phyloP scores from a whole-genome alignment of 2,113 vertebrate species.

The Phocoena sinus region DNA sequence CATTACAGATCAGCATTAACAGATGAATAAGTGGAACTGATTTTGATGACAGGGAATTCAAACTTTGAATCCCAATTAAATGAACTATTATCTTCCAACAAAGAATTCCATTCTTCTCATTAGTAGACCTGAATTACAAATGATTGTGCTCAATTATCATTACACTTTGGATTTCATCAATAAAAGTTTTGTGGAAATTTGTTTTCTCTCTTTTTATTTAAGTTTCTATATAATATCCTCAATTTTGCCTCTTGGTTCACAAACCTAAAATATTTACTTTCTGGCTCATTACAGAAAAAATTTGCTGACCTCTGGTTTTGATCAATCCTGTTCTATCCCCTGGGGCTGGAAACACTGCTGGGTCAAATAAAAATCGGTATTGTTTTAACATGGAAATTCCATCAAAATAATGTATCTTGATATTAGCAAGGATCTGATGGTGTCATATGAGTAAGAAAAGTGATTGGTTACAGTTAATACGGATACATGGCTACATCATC shows the following conservation, averaged over 20 bases:
- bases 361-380: neutral
- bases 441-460: neutral
- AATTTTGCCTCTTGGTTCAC: neutral
- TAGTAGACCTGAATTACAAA: neutral
- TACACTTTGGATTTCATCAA: neutral
- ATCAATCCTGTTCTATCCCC: neutral
- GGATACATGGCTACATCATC: neutral
- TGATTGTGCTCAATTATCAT: neutral
- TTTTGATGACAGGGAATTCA: neutral
- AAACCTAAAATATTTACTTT: neutral
- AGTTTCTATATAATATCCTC: neutral
- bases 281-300: neutral
- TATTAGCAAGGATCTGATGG: neutral
- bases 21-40: neutral
- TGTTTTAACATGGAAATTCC: neutral
- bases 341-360: neutral
- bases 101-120: neutral
- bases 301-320: neutral
- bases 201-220: neutral
- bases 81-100: neutral
- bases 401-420: neutral
- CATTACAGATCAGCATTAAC: neutral
- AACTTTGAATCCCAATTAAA: neutral
- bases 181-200: neutral
- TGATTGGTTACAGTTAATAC: neutral